Percentiles rank a stretch among this genome's conserved stretches.
Conservation (phyloP, 1,140 invertebrate genomes). For the Lerema accius region DNA sequence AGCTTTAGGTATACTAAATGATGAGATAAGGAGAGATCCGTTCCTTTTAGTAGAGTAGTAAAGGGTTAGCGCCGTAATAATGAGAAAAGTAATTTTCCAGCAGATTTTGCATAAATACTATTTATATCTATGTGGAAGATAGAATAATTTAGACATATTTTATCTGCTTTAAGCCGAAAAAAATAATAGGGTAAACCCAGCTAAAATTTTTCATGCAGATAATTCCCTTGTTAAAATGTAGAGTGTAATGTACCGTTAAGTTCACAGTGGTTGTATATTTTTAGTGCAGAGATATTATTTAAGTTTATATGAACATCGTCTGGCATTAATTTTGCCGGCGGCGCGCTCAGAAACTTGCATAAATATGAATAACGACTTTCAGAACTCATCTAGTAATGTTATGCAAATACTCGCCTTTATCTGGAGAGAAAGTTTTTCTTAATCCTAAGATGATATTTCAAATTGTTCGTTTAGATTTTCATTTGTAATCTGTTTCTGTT, state of each 20-base stretch:
- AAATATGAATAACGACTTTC: slow-evolving; percentile 58
- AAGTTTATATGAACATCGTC: slow-evolving; percentile 39
- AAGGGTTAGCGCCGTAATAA: no score
- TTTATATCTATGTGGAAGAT: no score
- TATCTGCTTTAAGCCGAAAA: no score
- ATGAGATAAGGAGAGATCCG: no score
- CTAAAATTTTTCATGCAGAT: not conserved
- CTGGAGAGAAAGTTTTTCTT: not conserved
- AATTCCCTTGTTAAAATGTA: slow-evolving; percentile 11
- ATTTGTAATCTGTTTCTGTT: not conserved
- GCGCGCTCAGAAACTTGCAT: slow-evolving; percentile 45
- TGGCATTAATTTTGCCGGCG: slow-evolving; percentile 42
- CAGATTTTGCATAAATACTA: no score
- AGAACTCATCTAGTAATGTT: slow-evolving; percentile 48
- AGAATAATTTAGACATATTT: no score
- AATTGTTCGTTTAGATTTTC: not conserved
- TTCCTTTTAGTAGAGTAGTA: no score
- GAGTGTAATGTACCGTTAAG: slow-evolving; percentile 7
- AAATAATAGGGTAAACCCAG: no score
- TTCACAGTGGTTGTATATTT: slow-evolving; percentile 31
- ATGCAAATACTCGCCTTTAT: slow-evolving; percentile 31
- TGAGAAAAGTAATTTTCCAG: no score
- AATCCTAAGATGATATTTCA: not conserved
- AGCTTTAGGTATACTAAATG: no score
- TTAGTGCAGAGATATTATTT: slow-evolving; percentile 39